Evolutionary conservation across 2,113 vertebrate genomes (phyloP).

Genomic region (Melanerpes formicivorus): DNA sequence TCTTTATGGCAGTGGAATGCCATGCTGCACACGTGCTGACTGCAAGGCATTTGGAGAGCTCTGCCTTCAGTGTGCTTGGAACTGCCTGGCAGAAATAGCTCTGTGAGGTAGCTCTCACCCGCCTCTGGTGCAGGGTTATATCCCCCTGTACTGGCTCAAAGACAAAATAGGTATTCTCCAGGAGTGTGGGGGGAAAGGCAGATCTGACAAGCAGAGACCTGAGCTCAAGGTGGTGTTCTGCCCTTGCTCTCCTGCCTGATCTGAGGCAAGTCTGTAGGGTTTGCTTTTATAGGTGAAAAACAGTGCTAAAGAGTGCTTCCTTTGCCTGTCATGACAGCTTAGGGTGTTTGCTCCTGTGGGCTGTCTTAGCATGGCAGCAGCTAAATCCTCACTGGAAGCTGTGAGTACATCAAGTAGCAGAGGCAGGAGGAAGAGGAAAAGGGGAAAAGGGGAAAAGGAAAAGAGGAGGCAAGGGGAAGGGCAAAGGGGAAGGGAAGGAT

Average conservation of each 20-base stretch:
- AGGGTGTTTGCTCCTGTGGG: conserved; percentile 1
- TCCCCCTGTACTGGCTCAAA: background rate
- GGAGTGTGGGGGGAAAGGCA: background rate
- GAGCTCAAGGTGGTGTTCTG: background rate
- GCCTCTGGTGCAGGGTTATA: background rate
- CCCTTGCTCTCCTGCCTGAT: background rate
- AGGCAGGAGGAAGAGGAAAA: no score
- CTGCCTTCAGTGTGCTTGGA: background rate
- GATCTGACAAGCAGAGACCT: background rate
- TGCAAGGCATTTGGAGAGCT: background rate
- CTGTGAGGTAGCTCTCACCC: background rate
- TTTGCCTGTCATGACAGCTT: conserved; percentile 13
- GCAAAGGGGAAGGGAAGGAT: no score
- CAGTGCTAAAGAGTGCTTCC: background rate
- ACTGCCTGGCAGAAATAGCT: background rate
- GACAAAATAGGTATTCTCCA: background rate
- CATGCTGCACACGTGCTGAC: background rate
- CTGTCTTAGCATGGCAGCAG: background rate
- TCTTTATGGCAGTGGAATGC: conserved; percentile 36
- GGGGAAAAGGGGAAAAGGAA: no score
- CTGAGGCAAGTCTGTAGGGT: background rate
- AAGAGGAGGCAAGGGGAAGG: no score
- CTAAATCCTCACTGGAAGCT: background rate
- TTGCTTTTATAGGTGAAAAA: background rate
- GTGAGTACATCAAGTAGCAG: background rate